These are phyloP conservation scores for Micrastur ruficollis DNA, from an alignment of 2,797 vertebrate genomes.

Conservation along the genomic window DNA sequence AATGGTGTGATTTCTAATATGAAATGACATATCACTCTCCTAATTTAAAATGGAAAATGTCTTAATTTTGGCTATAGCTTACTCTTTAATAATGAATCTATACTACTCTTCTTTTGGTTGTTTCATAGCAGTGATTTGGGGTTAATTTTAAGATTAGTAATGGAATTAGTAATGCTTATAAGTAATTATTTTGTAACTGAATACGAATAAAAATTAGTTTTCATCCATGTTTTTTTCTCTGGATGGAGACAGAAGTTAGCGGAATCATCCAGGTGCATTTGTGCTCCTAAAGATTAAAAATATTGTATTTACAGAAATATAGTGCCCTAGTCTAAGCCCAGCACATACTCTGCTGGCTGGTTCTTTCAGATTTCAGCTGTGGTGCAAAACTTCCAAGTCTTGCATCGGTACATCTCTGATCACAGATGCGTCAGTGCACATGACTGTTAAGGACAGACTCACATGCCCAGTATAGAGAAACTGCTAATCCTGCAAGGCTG, in stretches of 20 bases:
- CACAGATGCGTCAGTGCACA: fast-evolving
- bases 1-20: neutral
- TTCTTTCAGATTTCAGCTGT: neutral
- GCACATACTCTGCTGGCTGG: neutral
- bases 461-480: fast-evolving
- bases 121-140: neutral
- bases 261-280: neutral
- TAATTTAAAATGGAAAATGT: neutral
- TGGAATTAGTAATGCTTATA: neutral
- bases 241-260: neutral
- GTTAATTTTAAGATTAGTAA: neutral
- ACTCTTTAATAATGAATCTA: neutral
- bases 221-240: neutral
- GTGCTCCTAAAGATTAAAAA: neutral
- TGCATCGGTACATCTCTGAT: neutral
- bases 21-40: neutral
- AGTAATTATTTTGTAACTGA: neutral
- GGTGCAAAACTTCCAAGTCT: neutral
- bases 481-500: neutral
- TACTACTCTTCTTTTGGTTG: neutral
- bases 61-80: neutral
- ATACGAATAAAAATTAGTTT: neutral
- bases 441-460: neutral
- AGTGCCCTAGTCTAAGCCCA: neutral
- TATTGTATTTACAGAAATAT: neutral